Evolutionary conservation across 2,888 invertebrate species (phyloP), one percentile per base, ranked within the genome.

Genomic region (Clusia tigrina): DNA sequence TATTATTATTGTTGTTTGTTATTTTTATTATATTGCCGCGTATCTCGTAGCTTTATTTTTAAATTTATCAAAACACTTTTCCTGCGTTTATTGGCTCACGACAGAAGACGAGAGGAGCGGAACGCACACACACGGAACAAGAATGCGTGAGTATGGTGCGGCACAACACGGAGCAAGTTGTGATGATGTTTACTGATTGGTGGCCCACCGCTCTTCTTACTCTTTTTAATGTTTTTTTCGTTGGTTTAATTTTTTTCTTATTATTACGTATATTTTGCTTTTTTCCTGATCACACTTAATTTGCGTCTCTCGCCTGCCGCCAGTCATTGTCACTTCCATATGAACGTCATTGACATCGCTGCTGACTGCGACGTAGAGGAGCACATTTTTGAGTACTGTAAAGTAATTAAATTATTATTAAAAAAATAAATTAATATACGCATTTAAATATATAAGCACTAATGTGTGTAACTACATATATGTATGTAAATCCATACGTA

Each of bases 251-350:
- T 42, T 10, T 42, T 42, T 10, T 42, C n/a, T 42, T 42, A 10
- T 42, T 42, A 6, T 6, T 9, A 32, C 32, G 32, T 42, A n/a
- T 42, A 15, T 42, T 42, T 42, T 42, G 42, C n/a, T 42, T 42
- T 32, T n/a, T n/a, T n/a, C n/a, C n/a, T 32, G 32, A 32, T 12
- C 32, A 12, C 12, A 9, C n/a, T 42, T 42, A 42, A 42, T 42
- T 42, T 42, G n/a, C 42, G 10, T 10, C 10, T 42, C 42, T 10
- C 10, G 6, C 10, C 3, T 42, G 42, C 42, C n/a, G n/a, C n/a
- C n/a, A 42, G 42, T 42, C 42, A 42, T 42, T 42, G 42, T 17
- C 42, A 42, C 42, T 42, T 42, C 9, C 42, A 42, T n/a, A n/a
- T 17, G 42, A 3, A 42, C 42, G 42, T 10, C 42, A 17, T 42